Base-by-base conservation (phyloP, 2,113 vertebrate genomes). In the Falcunculus frontatus region DNA sequence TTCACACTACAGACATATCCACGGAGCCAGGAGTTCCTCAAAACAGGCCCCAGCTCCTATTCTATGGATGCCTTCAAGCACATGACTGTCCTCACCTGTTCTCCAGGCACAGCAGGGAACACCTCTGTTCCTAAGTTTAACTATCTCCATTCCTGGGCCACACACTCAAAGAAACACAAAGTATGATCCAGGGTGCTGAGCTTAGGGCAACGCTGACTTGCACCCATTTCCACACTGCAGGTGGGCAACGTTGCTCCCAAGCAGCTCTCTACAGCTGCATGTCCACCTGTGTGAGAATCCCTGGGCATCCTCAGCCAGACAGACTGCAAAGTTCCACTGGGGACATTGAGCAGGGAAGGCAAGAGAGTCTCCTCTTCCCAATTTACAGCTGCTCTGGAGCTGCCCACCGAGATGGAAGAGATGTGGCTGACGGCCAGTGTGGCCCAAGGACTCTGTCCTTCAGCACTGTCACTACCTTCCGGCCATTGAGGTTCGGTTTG, bases 151-250 rank as follows among this genome's bases (percentile, higher is more conserved):
- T 84, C n/a, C 47, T 35, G 85, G 33, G 16, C 11, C 26, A 63
- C 27, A 32, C 39, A 16, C 19, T 68, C 35, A 16, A 42, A 83
- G 50, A 60, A 86, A 63, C 29, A 55, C 15, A 56, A 65, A 49
- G 44, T 21, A 68, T 4, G 18, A 29, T 6, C 29, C 41, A 44
- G 9, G 10, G 23, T 39, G 35, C 17, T 0, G 0, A 50, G 53
- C 26, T 80, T 20, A 22, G 11, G 32, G 76, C 39, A 84, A 10
- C 16, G 50, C 79, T 85, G 65, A 60, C 37, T 65, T 5, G 4
- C 37, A 55, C 10, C 16, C 64, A 37, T 59, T 87, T 77, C 63
- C 30, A 64, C 7, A n/a, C 23, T 27, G 33, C 56, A 84, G 42
- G 26, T 37, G 41, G 37, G 23, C 64, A 64, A n/a, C 0, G 1